phyloP scores from a whole-genome alignment of 2,113 vertebrate species.

The Misgurnus mizolepis region DNA sequence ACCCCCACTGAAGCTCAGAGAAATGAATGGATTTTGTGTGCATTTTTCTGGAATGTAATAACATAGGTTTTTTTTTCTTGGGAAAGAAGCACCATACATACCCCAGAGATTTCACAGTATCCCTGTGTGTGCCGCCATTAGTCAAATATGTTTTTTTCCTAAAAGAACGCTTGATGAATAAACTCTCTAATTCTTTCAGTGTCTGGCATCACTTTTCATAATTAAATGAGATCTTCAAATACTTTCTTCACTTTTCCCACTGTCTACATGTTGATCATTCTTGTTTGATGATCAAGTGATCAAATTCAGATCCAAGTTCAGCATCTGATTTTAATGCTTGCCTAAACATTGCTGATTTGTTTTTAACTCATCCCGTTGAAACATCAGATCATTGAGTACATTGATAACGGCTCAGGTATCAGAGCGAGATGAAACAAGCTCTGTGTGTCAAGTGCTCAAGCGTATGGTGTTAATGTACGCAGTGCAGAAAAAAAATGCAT shows the following conservation, averaged over 20 bases:
- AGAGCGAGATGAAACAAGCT: background rate
- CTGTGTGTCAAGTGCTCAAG: background rate
- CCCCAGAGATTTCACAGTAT: slow-evolving; percentile 12
- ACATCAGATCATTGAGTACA: background rate
- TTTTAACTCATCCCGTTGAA: background rate
- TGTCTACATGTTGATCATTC: background rate
- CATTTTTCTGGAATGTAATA: slow-evolving; percentile 30
- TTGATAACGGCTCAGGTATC: background rate
- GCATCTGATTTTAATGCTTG: background rate
- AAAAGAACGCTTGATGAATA: background rate
- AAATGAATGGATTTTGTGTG: slow-evolving; percentile 39
- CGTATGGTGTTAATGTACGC: background rate
- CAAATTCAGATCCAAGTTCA: background rate
- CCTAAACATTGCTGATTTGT: background rate
- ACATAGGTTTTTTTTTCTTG: background rate
- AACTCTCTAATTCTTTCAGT: background rate
- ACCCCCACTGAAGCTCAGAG: slow-evolving; percentile 25
- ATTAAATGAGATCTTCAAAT: background rate
- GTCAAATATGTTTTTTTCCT: slow-evolving; percentile 4
- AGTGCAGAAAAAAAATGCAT: background rate
- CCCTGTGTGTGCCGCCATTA: slow-evolving; percentile 27
- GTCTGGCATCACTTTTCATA: background rate
- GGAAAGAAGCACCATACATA: background rate
- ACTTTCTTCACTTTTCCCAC: slow-evolving; percentile 1
- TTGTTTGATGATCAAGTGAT: background rate